Evolutionary conservation across 1,140 invertebrate genomes (phyloP).

Genomic region (Tetraneura akinire): DNA sequence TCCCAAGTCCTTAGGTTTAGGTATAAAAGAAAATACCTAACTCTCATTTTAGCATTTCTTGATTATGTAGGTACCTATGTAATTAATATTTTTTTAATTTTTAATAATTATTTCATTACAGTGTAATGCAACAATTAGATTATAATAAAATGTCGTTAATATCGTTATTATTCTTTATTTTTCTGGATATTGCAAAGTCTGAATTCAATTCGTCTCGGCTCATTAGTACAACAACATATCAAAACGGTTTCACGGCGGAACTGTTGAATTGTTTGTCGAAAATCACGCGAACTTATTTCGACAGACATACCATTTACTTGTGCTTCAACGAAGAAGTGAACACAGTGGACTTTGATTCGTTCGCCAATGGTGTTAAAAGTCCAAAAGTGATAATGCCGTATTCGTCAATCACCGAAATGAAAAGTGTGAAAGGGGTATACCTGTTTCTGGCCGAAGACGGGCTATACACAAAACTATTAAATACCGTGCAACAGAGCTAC

Average conservation of each 20-base stretch:
- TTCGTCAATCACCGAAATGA: not conserved
- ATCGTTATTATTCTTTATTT: not conserved
- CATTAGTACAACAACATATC: not conserved
- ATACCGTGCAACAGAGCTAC: not conserved
- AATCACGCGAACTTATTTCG: slow-evolving; percentile 22
- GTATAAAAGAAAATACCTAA: too few relatives aligned
- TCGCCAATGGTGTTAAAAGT: slow-evolving; percentile 4
- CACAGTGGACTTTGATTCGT: not conserved
- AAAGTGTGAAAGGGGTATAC: not conserved
- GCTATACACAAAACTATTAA: not conserved
- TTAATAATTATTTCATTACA: too few relatives aligned
- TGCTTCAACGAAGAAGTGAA: not conserved
- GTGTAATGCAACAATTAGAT: too few relatives aligned
- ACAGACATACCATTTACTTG: slow-evolving; percentile 25
- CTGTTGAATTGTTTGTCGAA: slow-evolving; percentile 12
- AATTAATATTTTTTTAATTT: too few relatives aligned
- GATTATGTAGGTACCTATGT: too few relatives aligned
- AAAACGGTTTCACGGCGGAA: not conserved
- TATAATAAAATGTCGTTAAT: not conserved
- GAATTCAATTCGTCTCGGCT: not conserved
- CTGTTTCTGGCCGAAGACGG: slow-evolving; percentile 17
- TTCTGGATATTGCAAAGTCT: not conserved
- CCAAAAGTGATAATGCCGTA: slow-evolving; percentile 19
- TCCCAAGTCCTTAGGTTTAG: too few relatives aligned
- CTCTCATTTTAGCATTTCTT: too few relatives aligned